phyloP scores from a whole-genome alignment of 1,140 invertebrate genomes.

The Drosophila virilis region DNA sequence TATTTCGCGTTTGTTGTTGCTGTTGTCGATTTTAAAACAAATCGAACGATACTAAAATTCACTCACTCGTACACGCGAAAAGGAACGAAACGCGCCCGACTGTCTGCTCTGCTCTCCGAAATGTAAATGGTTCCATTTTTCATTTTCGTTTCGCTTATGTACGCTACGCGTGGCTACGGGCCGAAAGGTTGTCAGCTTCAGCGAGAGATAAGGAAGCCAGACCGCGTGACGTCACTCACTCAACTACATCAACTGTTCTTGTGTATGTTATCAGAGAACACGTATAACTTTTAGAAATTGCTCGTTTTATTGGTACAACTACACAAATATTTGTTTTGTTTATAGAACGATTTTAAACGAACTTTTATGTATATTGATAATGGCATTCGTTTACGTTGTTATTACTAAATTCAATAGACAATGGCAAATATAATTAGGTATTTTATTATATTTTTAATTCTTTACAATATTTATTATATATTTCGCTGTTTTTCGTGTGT shows the following conservation, averaged over 20 bases:
- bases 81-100: slow-evolving; percentile 51
- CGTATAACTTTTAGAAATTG: background rate
- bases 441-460: background rate
- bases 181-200: slow-evolving; percentile 4
- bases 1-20: slow-evolving; percentile 31
- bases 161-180: slow-evolving; percentile 11
- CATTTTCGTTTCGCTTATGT: slow-evolving; percentile 37
- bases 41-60: slow-evolving; percentile 54
- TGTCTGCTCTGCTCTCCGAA: slow-evolving; percentile 61
- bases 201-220: background rate
- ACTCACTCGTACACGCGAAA: slow-evolving; percentile 47
- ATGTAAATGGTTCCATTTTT: slow-evolving; percentile 46
- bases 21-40: slow-evolving; percentile 75
- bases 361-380: background rate
- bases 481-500: background rate
- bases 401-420: background rate
- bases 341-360: background rate
- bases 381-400: background rate
- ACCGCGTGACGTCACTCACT: slow-evolving; percentile 14
- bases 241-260: background rate
- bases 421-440: background rate
- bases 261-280: background rate
- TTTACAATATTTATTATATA: background rate
- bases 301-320: background rate
- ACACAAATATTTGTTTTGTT: background rate